phyloP scores from a whole-genome alignment of 2,888 invertebrate genomes.

The Leptodirus hochenwartii region DNA sequence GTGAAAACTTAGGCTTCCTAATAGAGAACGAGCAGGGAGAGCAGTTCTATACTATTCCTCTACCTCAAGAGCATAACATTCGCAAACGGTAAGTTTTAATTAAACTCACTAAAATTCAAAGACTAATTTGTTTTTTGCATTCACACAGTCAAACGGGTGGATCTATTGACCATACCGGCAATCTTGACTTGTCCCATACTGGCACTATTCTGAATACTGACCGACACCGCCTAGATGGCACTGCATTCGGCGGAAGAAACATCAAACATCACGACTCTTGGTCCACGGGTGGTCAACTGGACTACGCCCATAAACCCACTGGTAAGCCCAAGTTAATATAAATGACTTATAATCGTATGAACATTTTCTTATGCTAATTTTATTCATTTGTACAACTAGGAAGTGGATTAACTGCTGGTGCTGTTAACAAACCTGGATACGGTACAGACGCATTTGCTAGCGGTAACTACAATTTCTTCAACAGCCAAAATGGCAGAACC shows the following conservation, averaged over 20 bases:
- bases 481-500: conserved; percentile 8
- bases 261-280: conserved; percentile 11
- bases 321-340: too few species aligned
- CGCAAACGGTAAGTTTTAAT: too few species aligned
- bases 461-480: conserved; percentile 10
- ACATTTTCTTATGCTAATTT: too few species aligned
- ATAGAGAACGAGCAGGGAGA: too few species aligned
- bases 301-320: conserved; percentile 13
- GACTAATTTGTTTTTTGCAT: too few species aligned
- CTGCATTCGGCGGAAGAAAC: conserved; percentile 10
- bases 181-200: conserved; percentile 9
- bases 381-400: conserved; percentile 3
- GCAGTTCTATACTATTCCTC: too few species aligned
- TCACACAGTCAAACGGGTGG: too few species aligned
- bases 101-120: too few species aligned
- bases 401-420: conserved; percentile 8
- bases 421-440: conserved; percentile 7
- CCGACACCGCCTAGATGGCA: conserved; percentile 11
- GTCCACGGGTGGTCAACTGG: conserved; percentile 11
- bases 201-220: conserved; percentile 12
- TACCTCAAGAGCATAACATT: too few species aligned
- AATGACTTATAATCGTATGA: too few species aligned
- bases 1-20: too few species aligned
- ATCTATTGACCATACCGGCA: too few species aligned
- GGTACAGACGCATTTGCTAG: conserved; percentile 10